Evolutionary conservation across 2,888 invertebrate genomes (phyloP).

Genomic region (Myopa testacea): DNA sequence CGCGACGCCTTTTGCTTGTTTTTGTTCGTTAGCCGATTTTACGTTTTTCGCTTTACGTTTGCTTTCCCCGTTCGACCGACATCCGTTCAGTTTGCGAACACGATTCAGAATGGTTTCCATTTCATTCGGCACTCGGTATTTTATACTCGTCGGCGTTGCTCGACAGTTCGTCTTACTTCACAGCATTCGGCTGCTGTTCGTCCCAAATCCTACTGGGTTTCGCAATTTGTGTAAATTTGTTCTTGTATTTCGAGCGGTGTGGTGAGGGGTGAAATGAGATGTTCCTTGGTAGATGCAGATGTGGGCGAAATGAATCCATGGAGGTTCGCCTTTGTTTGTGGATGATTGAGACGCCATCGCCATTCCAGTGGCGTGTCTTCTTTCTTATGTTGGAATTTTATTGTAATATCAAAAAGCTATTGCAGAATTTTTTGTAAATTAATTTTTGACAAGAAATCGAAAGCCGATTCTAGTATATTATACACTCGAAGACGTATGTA

Average conservation of each 20-base stretch:
- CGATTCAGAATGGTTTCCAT: conserved; percentile 28
- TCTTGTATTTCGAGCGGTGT: not conserved
- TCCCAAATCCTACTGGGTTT: not conserved
- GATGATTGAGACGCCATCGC: conserved; percentile 5
- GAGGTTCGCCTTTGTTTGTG: not conserved
- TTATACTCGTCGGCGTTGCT: conserved; percentile 24
- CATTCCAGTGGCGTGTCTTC: conserved; percentile 1
- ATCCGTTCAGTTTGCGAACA: conserved; percentile 29
- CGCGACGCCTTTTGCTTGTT: conserved; percentile 14
- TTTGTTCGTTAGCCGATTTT: not conserved
- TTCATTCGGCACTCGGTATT: conserved; percentile 32
- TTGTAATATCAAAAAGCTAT: too few species aligned
- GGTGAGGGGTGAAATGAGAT: not conserved
- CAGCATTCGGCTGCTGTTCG: conserved; percentile 6
- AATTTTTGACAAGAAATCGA: not conserved
- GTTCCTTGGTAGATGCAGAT: not conserved
- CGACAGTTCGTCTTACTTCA: not conserved
- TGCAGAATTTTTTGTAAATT: too few species aligned
- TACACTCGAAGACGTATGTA: too few species aligned
- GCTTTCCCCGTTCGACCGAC: not conserved
- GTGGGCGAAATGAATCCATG: not conserved
- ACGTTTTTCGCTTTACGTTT: conserved; percentile 12
- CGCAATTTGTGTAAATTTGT: not conserved
- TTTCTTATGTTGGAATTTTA: not conserved
- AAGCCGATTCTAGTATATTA: not conserved